These are phyloP conservation scores for Ophion slaviceki DNA, from an alignment of 2,888 invertebrate genomes.

Conservation along the genomic window DNA sequence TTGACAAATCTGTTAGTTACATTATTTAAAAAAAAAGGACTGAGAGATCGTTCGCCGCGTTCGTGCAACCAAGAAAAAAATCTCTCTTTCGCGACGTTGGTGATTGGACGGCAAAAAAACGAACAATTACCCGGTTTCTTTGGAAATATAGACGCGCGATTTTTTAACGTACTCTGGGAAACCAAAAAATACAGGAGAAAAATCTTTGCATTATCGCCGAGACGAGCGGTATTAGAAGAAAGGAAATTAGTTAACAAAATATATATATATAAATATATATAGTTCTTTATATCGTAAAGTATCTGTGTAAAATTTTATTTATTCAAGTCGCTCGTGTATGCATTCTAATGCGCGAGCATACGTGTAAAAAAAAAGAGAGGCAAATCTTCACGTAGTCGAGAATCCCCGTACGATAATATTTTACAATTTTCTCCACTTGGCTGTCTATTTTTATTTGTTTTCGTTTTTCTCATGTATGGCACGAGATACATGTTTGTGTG, in stretches of 20 bases:
- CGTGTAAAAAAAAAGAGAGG: constrained; percentile 20
- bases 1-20: constrained; percentile 29
- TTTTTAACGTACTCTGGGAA: constrained; percentile 37
- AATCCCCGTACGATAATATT: constrained; percentile 59
- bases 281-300: constrained; percentile 52
- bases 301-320: constrained; percentile 65
- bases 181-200: constrained; percentile 18
- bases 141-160: constrained; percentile 49
- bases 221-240: constrained; percentile 19
- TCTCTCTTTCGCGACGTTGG: constrained; percentile 52
- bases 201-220: constrained; percentile 21
- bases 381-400: constrained; percentile 66
- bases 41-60: constrained; percentile 26
- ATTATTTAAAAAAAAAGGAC: constrained; percentile 8
- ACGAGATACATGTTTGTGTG: constrained; percentile 54
- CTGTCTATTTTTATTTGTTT: constrained; percentile 47
- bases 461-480: constrained; percentile 61
- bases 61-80: constrained; percentile 27
- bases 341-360: constrained; percentile 28
- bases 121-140: constrained; percentile 45
- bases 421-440: constrained; percentile 57
- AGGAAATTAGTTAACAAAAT: constrained; percentile 28
- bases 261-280: constrained; percentile 12
- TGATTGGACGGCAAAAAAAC: constrained; percentile 8
- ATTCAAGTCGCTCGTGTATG: constrained; percentile 55